Conservation (phyloP, 2,113 vertebrate genomes). For the Eretmochelys imbricata region DNA sequence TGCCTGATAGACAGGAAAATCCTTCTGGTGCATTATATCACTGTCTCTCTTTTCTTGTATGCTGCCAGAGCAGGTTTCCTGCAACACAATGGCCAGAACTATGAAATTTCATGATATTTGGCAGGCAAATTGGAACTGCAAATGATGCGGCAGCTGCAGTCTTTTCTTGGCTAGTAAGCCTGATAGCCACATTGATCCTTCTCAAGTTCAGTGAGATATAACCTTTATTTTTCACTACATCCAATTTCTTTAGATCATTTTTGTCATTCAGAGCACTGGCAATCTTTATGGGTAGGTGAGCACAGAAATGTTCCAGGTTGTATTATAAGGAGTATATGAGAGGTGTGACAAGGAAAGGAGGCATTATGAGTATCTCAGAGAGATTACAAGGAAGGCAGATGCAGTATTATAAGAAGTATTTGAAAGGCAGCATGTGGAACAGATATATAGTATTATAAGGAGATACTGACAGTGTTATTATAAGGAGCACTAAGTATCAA, state of each 20-base stretch:
- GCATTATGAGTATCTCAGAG: background rate
- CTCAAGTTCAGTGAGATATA: slow-evolving; percentile 25
- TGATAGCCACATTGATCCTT: slow-evolving; percentile 49
- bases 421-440: slow-evolving; percentile 47
- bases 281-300: slow-evolving; percentile 67
- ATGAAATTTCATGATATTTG: slow-evolving; percentile 59
- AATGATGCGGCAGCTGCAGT: slow-evolving; percentile 32
- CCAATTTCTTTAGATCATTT: slow-evolving; percentile 42
- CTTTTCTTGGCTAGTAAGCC: slow-evolving; percentile 56
- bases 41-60: slow-evolving; percentile 35
- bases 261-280: slow-evolving; percentile 5
- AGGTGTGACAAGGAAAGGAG: slow-evolving; percentile 29
- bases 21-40: slow-evolving; percentile 52
- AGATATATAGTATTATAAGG: slow-evolving; percentile 8
- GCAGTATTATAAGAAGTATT: slow-evolving; percentile 2
- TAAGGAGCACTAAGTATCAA: background rate
- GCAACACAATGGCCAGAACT: slow-evolving; percentile 55
- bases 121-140: slow-evolving; percentile 66
- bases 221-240: slow-evolving; percentile 53
- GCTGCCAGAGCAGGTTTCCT: slow-evolving; percentile 45
- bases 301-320: slow-evolving; percentile 37
- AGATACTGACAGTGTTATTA: slow-evolving; percentile 21
- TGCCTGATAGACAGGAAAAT: slow-evolving; percentile 70
- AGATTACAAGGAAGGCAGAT: slow-evolving; percentile 47
- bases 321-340: slow-evolving; percentile 21